Conservation (phyloP, 2,113 vertebrate genomes). For the Siniperca chuatsi region DNA sequence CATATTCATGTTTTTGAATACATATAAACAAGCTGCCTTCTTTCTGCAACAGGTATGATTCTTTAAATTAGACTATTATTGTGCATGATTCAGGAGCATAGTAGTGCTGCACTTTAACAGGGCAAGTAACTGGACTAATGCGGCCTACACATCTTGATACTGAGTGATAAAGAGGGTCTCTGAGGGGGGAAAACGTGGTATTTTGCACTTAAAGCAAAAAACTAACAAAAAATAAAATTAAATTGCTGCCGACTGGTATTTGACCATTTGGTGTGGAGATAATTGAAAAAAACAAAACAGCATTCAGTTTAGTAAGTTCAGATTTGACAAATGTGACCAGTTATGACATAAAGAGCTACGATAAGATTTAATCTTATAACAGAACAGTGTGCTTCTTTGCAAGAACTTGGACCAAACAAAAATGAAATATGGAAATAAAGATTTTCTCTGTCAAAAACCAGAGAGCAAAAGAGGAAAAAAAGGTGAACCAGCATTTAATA, state of each 20-base stretch:
- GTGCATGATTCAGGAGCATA: conserved; percentile 68
- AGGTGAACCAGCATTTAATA: conserved; percentile 41
- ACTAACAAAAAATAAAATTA: not conserved
- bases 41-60: conserved; percentile 27
- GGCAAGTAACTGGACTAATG: conserved; percentile 42
- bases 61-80: conserved; percentile 43
- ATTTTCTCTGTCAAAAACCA: conserved; percentile 21
- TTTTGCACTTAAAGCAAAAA: not conserved
- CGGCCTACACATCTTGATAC: not conserved
- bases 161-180: conserved; percentile 12
- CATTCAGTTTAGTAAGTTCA: not conserved
- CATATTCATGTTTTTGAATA: conserved; percentile 25
- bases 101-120: conserved; percentile 42
- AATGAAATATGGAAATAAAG: not conserved
- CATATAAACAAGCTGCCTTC: conserved; percentile 50
- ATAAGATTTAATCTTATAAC: not conserved
- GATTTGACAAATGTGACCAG: not conserved
- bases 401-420: not conserved
- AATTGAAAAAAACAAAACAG: not conserved
- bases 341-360: conserved; percentile 1
- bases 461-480: conserved; percentile 5
- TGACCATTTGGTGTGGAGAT: conserved; percentile 7
- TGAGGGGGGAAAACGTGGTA: not conserved
- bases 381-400: not conserved
- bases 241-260: not conserved